A percentile compares a stretch with the other conserved stretches of the same genome.
phyloP scores from a whole-genome alignment of 2,113 vertebrate species.

The Empidonax alnorum region DNA sequence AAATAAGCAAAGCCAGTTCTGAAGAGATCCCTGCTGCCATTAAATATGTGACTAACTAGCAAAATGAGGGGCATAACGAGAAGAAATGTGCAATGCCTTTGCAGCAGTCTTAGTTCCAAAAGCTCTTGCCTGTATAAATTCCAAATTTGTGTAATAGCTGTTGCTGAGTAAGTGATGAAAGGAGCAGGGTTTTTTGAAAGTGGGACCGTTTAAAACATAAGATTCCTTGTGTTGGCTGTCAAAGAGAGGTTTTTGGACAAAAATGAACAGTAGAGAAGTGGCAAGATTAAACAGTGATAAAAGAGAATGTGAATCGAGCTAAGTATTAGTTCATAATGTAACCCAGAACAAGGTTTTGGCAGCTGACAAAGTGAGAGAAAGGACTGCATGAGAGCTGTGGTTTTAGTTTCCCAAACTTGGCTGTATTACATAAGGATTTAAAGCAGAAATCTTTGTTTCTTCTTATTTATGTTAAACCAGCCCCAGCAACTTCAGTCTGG shows the following conservation, averaged over 20 bases:
- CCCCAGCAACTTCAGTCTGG: background rate
- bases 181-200: background rate
- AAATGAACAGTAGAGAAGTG: background rate
- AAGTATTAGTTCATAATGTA: background rate
- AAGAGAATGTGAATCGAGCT: background rate
- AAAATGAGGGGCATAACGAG: slow-evolving; percentile 46
- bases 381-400: too few relatives aligned
- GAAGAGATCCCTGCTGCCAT: slow-evolving; percentile 54
- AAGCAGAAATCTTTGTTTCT: background rate
- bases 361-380: background rate
- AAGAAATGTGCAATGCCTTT: slow-evolving; percentile 34
- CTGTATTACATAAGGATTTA: background rate
- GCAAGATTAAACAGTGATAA: background rate
- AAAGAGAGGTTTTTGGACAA: background rate
- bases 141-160: background rate
- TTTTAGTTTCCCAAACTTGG: background rate
- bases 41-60: slow-evolving; percentile 69
- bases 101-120: background rate
- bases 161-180: slow-evolving; percentile 8
- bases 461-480: background rate
- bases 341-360: background rate
- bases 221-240: background rate
- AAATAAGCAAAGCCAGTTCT: slow-evolving; percentile 63
- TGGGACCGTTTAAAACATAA: background rate
- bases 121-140: slow-evolving; percentile 13